Base-by-base conservation (phyloP, 2,113 vertebrate genomes). In the Raja brachyura region DNA sequence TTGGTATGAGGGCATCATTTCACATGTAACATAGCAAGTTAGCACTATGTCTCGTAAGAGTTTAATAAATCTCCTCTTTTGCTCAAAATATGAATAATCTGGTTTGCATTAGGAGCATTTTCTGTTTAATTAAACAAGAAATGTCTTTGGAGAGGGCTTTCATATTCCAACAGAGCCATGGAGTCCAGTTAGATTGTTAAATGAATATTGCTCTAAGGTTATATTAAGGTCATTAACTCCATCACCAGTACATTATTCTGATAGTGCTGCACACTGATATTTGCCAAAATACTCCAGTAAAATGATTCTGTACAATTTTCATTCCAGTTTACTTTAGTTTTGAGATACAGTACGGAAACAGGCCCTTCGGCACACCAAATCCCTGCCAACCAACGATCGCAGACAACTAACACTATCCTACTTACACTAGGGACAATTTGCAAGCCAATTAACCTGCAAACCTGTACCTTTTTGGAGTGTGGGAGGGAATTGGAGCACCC, bases 81-180 rank as follows among this genome's bases (percentile, higher is more conserved):
- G n/a, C n/a, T 77, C 77, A 16, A 13, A 79, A 48, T 4, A 31
- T 48, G 77, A 79, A 18, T 79, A 39, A 48, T 25, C 93, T 93
- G 94, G 61, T 76, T 94, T 74, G 0, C 79, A 0, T 86, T 9
- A 48, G 31, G 3, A 5, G 18, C 16, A 33, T 83, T 93, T 74
- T 86, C 31, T 94, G 93, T 93, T 93, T 73, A 70, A 59, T 93
- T 93, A 90, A 79, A 20, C 48, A 79, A 20, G 39, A 48, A 28
- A 93, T 94, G 59, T 93, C 73, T 73, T 48, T 79, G 31, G 77
- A 79, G 77, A 79, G 77, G 48, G 77, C 3, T 79, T 33, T 79
- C 39, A 79, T 4, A 48, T 61, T 86, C 25, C 31, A 86, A n/a
- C 59, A 25, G 22, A 86, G 61, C 56, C 3, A n/a, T 18, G 22